Evolutionary conservation across 2,113 vertebrate species (phyloP).

Genomic region (Microcebus tavaratra): DNA sequence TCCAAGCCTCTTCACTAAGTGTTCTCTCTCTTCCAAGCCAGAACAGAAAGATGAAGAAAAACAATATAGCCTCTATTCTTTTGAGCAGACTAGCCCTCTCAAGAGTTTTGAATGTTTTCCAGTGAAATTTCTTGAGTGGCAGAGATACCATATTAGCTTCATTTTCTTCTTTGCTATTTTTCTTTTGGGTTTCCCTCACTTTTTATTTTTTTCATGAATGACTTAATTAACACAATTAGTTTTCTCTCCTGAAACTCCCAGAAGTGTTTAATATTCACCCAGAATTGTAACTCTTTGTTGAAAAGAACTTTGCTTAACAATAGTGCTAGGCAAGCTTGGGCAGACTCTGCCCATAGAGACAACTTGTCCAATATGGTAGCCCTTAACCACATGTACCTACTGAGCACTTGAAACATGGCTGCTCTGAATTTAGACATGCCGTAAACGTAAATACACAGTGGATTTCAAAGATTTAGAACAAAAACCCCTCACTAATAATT

Average conservation of each 20-base stretch:
- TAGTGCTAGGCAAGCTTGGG: background rate
- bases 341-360: background rate
- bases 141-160: background rate
- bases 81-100: background rate
- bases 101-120: constrained; percentile 28
- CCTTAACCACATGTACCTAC: background rate
- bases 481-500: background rate
- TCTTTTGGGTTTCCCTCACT: constrained; percentile 17
- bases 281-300: background rate
- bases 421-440: background rate
- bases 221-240: constrained; percentile 7
- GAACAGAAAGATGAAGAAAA: background rate
- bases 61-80: background rate
- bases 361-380: background rate
- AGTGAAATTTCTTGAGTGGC: background rate
- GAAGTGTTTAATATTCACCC: background rate
- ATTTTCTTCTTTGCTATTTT: constrained; percentile 50
- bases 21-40: background rate
- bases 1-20: constrained; percentile 36
- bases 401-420: background rate
- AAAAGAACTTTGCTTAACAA: background rate
- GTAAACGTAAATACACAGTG: background rate
- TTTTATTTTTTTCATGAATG: background rate
- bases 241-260: constrained; percentile 37
- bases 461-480: background rate